Evolutionary conservation across 2,888 invertebrate species (phyloP), one percentile per base, ranked within the genome.

Genomic region (Didymodactylos carnosus): DNA sequence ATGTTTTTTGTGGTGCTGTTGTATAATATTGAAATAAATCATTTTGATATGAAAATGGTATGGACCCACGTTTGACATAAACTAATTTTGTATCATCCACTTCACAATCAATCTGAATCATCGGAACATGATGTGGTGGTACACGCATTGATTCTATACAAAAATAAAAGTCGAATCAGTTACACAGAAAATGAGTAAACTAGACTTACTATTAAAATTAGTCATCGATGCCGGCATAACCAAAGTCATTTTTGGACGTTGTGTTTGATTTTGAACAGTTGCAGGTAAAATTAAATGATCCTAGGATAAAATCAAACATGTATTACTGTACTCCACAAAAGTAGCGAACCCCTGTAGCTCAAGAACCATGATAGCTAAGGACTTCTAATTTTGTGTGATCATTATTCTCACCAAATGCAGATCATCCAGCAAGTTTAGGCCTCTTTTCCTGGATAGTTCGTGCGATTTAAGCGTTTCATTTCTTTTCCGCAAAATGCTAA

Each of bases 201-300:
- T 40, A 27, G 39, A 40, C 27, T 41, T 71, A 39, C 71, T 69
- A 53, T 74, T 74, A 10, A 71, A 69, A 71, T 71, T 51, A 23
- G 74, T 74, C 23, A 74, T 14, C n/a, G 69, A 53, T 46, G 91
- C 90, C 1, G 95, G 95, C 81, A 95, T 86, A 73, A 95, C 88
- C 39, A 97, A 84, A 0, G 94, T 92, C 90, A 97, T 92, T 83
- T 91, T 90, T 0, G 95, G 95, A 27, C 93, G 87, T 39, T 88
- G 79, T 5, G 91, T 85, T 76, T 83, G 82, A 82, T 94, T 93
- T 79, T 91, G 90, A 8, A 89, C 87, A 8, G 90, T 88, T 0
- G 94, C 93, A 2, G 94, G 93, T 46, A 94, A 84, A 79, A 94
- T 87, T 80, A 94, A 89, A 78, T 86, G 85, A 78, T 86, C 85